Percentiles rank a stretch among this genome's conserved stretches.
Evolutionary conservation across 2,888 invertebrate species (phyloP).

Genomic region (Bugulina stolonifera): DNA sequence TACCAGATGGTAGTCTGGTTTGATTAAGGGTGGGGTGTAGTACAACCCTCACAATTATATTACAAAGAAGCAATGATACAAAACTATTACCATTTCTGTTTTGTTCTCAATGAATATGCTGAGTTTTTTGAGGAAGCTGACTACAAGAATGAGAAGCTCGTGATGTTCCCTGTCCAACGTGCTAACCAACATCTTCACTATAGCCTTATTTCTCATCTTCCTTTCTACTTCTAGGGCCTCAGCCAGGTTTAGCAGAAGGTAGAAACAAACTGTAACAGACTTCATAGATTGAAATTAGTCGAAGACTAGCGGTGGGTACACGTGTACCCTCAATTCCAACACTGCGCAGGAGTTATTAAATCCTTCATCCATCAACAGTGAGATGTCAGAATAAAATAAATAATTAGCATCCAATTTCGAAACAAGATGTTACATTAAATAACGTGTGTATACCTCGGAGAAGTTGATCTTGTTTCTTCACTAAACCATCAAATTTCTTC

Average conservation of each 20-base stretch:
- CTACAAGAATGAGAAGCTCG: slow-evolving; percentile 79
- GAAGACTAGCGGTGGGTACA: background rate
- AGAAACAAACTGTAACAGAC: slow-evolving; percentile 68
- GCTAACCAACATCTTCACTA: slow-evolving; percentile 78
- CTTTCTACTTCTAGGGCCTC: slow-evolving; percentile 91
- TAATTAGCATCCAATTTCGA: no score
- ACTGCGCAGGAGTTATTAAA: no score
- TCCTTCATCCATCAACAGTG: no score
- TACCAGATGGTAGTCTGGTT: no score
- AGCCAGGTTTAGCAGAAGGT: slow-evolving; percentile 86
- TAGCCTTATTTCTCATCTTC: slow-evolving; percentile 91
- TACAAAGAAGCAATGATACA: no score
- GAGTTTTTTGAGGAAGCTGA: slow-evolving; percentile 89
- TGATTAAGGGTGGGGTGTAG: no score
- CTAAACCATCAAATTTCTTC: slow-evolving; percentile 70
- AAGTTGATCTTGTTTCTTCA: slow-evolving; percentile 87
- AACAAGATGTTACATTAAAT: no score
- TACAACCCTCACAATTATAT: background rate
- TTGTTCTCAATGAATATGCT: slow-evolving; percentile 91
- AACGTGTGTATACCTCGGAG: slow-evolving; percentile 65
- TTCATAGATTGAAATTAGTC: background rate
- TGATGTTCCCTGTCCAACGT: slow-evolving; percentile 83
- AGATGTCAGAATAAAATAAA: no score
- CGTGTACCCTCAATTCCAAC: no score
- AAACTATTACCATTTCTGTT: slow-evolving; percentile 76